Conservation (phyloP, 2,113 vertebrate species). For the Nestor notabilis region DNA sequence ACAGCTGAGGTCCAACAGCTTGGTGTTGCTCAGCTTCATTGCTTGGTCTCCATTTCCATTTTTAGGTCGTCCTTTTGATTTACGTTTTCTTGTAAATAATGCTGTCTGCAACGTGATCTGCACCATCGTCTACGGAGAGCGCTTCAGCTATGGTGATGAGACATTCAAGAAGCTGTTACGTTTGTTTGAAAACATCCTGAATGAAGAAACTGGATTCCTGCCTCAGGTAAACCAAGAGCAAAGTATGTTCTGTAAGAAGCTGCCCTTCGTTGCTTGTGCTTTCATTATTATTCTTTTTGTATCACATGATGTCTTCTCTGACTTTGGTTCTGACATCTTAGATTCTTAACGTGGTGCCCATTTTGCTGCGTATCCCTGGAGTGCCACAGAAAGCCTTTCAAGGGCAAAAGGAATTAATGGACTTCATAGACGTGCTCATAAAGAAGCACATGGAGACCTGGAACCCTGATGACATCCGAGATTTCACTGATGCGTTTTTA, state of each 20-base stretch:
- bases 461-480: conserved; percentile 12
- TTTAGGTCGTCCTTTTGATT: conserved; percentile 64
- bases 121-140: conserved; percentile 36
- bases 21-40: neutral
- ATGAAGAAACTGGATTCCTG: neutral
- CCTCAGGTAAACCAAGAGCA: conserved; percentile 25
- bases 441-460: conserved; percentile 12
- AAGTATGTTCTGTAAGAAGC: neutral
- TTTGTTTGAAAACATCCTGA: neutral
- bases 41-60: neutral
- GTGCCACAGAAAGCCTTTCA: conserved; percentile 3
- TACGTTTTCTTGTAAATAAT: neutral
- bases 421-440: neutral
- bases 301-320: neutral
- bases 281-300: neutral
- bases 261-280: neutral
- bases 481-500: conserved; percentile 71
- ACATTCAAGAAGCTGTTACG: conserved; percentile 32
- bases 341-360: conserved; percentile 40
- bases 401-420: neutral
- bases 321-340: conserved; percentile 1
- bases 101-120: conserved; percentile 70
- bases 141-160: conserved; percentile 64
- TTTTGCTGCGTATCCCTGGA: conserved; percentile 58
- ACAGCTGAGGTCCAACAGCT: neutral